phyloP scores from a whole-genome alignment of 92 coral and sea anemone species.

The Umimayanthus chanpuru region DNA sequence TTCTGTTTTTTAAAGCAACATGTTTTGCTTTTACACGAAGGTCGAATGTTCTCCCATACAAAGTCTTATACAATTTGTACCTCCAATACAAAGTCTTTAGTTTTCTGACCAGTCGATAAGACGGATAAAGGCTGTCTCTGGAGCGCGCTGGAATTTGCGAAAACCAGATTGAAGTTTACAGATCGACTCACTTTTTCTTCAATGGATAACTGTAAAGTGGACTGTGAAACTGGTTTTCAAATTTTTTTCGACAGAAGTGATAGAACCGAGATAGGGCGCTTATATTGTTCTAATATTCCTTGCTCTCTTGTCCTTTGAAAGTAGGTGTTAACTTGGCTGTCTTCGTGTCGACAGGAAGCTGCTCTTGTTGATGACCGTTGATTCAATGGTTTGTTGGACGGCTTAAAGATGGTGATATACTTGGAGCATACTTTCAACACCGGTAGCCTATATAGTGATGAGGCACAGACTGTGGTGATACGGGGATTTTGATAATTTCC shows the following conservation, averaged over 20 bases:
- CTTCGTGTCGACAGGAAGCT: constrained; percentile 29
- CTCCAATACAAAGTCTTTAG: too few relatives aligned
- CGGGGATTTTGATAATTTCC: too few relatives aligned
- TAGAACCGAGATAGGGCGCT: constrained; percentile 26
- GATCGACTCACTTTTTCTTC: constrained; percentile 33
- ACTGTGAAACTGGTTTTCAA: constrained; percentile 36
- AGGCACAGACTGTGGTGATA: too few relatives aligned
- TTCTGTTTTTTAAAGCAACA: too few relatives aligned
- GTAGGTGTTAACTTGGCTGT: constrained; percentile 30
- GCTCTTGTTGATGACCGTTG: constrained; percentile 21
- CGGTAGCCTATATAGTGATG: too few relatives aligned
- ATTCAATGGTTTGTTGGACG: constrained; percentile 32
- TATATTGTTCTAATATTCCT: not conserved
- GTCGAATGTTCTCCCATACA: too few relatives aligned
- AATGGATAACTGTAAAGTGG: constrained; percentile 9
- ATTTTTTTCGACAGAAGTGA: constrained; percentile 36
- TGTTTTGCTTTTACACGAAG: too few relatives aligned
- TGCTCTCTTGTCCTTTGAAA: constrained; percentile 23
- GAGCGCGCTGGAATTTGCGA: constrained; percentile 16
- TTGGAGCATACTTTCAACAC: not conserved
- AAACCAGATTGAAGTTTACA: constrained; percentile 43
- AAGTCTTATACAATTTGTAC: too few relatives aligned
- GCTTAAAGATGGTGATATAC: constrained; percentile 13
- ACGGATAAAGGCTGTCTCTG: constrained; percentile 29
- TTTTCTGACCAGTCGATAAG: too few relatives aligned